Evolutionary conservation across 2,888 invertebrate species (phyloP).

Genomic region (Rugalucina vietnamica): DNA sequence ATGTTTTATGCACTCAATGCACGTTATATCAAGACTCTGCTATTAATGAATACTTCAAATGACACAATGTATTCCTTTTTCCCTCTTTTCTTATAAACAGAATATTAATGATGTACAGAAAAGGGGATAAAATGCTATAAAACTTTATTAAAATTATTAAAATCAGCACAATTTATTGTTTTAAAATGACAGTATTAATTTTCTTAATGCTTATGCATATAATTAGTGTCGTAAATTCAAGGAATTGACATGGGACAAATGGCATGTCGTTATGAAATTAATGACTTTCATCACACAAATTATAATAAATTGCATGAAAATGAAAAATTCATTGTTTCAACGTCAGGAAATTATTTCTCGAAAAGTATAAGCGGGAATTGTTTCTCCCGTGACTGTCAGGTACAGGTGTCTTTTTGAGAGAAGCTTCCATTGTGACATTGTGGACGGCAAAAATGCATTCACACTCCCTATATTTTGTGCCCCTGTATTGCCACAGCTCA

Average conservation of each 20-base stretch:
- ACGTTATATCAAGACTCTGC: too few relatives aligned
- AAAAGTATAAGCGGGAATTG: neutral
- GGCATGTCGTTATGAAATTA: constrained; percentile 35
- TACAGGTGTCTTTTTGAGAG: neutral
- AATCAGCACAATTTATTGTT: constrained; percentile 20
- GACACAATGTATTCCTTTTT: too few relatives aligned
- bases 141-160: too few relatives aligned
- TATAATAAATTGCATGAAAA: constrained; percentile 7
- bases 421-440: too few relatives aligned
- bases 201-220: constrained; percentile 29
- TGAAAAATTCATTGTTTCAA: constrained; percentile 3
- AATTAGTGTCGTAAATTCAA: constrained; percentile 44
- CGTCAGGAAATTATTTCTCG: neutral
- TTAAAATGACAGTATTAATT: constrained; percentile 15
- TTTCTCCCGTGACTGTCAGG: neutral
- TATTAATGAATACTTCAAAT: too few relatives aligned
- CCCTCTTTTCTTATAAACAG: too few relatives aligned
- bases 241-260: constrained; percentile 43
- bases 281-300: constrained; percentile 15
- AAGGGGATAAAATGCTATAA: too few relatives aligned
- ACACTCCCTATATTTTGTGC: too few relatives aligned
- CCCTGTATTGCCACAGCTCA: too few relatives aligned
- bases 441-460: too few relatives aligned
- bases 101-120: too few relatives aligned
- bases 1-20: too few relatives aligned